Base-by-base conservation (phyloP, 2,797 vertebrate species). In the Scarus forsteni region DNA sequence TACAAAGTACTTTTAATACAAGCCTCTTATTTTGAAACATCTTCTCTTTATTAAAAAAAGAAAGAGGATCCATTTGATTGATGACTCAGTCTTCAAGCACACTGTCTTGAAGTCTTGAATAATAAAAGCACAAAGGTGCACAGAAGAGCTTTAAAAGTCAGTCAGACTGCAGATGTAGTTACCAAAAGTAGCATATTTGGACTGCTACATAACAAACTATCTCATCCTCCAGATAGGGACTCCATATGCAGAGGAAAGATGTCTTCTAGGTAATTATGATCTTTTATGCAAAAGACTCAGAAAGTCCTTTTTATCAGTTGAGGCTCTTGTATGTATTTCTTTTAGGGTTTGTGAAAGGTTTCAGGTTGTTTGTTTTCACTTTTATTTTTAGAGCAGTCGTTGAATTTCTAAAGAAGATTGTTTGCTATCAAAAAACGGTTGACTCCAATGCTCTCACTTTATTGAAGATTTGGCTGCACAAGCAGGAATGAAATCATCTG, bases 201-300 rank as follows among this genome's bases (percentile, higher is more conserved):
- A 45, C 10, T 57, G 59, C 69, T 48, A n/a, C 63, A 75, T 35
- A 70, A 73, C 73, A 72, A 72, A 75, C 62, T 80, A 69, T 81
- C 80, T 75, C 48, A 52, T 70, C 49, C 76, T 73, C 78, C 76
- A 84, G 81, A 86, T 81, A 75, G 80, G 84, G 73, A 59, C 70
- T 45, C 75, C 70, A 75, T 79, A 81, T 79, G 73, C 36, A 73
- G 57, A 69, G 60, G 70, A 73, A 75, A 43, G 55, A 72, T 46
- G 66, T 62, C 52, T 68, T 71, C 54, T 45, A 52, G 16, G 50
- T 66, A 71, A 58, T 67, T 75, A 55, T 35, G 60, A 70, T 64
- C 16, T 63, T 49, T 60, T 60, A 62, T 76, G 66, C 60, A 63
- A 39, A 70, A 36, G 34, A 57, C 52, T 60, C 42, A 50, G 40